These are phyloP conservation scores for Octomys mimax DNA, from an alignment of 2,797 vertebrate species.

Conservation along the genomic window DNA sequence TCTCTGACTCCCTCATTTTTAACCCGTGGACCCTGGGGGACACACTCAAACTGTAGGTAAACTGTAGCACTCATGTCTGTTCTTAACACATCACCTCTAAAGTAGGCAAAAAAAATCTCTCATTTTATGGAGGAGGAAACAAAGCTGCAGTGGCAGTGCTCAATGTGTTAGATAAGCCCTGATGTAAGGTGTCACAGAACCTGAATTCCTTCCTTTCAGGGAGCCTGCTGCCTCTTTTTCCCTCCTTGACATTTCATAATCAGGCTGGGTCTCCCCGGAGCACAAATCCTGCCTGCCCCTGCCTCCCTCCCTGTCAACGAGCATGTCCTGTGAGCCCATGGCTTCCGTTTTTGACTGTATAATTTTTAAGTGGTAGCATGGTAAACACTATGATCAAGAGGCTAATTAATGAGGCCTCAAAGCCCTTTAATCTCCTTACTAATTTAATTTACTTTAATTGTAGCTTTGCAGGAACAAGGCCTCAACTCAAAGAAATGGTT, in stretches of 20 bases:
- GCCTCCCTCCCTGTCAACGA: background rate
- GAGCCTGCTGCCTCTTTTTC: background rate
- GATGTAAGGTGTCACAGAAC: background rate
- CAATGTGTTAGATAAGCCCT: accelerated
- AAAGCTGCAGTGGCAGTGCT: background rate
- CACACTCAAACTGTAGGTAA: background rate
- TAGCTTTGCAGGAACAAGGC: background rate
- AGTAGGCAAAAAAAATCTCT: background rate
- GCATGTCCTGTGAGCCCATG: background rate
- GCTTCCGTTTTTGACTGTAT: background rate
- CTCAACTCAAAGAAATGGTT: background rate
- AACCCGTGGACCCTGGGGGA: background rate
- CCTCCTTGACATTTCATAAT: too few relatives aligned
- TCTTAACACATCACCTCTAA: background rate
- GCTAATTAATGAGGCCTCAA: background rate
- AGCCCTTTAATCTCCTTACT: background rate
- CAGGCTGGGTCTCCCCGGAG: background rate
- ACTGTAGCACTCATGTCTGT: too few relatives aligned
- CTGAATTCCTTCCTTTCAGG: accelerated
- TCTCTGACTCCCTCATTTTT: background rate
- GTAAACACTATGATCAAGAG: background rate
- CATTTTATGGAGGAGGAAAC: background rate
- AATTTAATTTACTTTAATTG: background rate
- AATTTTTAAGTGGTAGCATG: background rate
- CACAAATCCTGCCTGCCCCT: too few relatives aligned